Conservation (phyloP, 1,140 invertebrate species). For the Drosophila tristis region DNA sequence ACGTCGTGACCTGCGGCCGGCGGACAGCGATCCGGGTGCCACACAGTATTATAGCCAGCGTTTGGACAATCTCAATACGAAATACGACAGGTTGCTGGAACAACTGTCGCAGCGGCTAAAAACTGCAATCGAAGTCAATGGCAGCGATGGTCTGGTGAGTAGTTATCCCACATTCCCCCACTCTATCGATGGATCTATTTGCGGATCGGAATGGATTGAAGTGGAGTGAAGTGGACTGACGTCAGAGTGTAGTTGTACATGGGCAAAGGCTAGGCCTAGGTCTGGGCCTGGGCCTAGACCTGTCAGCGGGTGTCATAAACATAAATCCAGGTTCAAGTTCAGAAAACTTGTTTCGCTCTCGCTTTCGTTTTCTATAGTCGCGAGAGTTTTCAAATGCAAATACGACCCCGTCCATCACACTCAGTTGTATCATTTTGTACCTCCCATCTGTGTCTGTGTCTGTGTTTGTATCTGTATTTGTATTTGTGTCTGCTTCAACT, state of each 20-base stretch:
- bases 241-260: slow-evolving; percentile 46
- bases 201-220: slow-evolving; percentile 5
- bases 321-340: slow-evolving; percentile 62
- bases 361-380: slow-evolving; percentile 63
- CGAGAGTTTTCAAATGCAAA: slow-evolving; percentile 53
- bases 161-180: slow-evolving; percentile 12
- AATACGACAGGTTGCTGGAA: slow-evolving; percentile 91
- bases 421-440: slow-evolving; percentile 23
- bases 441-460: slow-evolving; percentile 28
- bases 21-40: slow-evolving; percentile 85
- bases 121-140: slow-evolving; percentile 84
- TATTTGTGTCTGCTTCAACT: slow-evolving; percentile 38
- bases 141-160: slow-evolving; percentile 87
- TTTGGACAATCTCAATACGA: slow-evolving; percentile 93
- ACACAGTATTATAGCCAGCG: slow-evolving; percentile 92
- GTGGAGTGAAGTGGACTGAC: slow-evolving; percentile 32
- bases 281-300: not conserved
- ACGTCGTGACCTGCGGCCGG: slow-evolving; percentile 78
- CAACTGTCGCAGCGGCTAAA: slow-evolving; percentile 88
- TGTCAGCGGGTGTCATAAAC: slow-evolving; percentile 13
- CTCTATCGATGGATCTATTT: slow-evolving; percentile 19
- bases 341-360: slow-evolving; percentile 55
- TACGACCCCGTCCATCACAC: slow-evolving; percentile 15
- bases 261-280: slow-evolving; percentile 5
- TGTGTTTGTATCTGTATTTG: slow-evolving; percentile 42